phyloP scores from a whole-genome alignment of 1,140 invertebrate genomes.

The Phenacoccus solenopsis region DNA sequence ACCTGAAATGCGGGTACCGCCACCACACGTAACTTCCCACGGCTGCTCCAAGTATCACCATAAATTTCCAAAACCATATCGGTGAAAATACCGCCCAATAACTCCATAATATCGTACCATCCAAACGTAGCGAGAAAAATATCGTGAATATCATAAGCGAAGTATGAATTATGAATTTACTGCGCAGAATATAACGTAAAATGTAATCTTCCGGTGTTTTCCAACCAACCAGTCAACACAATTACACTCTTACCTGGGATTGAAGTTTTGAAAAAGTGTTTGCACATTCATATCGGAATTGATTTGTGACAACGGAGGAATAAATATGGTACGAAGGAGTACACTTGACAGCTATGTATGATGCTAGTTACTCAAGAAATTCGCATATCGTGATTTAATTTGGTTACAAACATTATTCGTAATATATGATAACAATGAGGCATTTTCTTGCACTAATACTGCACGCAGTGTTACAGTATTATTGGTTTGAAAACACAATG shows the following conservation, averaged over 20 bases:
- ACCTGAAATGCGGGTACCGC: conserved; percentile 85
- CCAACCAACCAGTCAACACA: conserved; percentile 19
- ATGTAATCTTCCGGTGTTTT: conserved; percentile 15
- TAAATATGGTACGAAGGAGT: no score
- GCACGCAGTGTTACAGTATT: no score
- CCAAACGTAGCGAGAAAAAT: conserved; percentile 75
- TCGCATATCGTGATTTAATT: no score
- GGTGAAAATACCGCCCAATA: conserved; percentile 90
- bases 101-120: conserved; percentile 77
- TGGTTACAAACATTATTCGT: no score
- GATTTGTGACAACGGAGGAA: no score
- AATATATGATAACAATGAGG: no score
- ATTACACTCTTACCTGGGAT: conserved; percentile 59
- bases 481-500: no score
- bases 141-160: conserved; percentile 83
- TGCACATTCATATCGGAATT: conserved; percentile 72
- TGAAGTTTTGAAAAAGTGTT: conserved; percentile 80
- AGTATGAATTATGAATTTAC: conserved; percentile 90
- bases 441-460: no score
- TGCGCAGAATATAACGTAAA: conserved; percentile 35
- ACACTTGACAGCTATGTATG: no score
- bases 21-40: conserved; percentile 90
- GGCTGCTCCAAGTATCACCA: conserved; percentile 76
- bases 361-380: no score
- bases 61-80: conserved; percentile 91